A percentile compares a stretch with the other conserved stretches of the same genome.
These are phyloP conservation scores for Rhabdomys pumilio DNA, from an alignment of 2,797 vertebrate genomes.

Conservation along the genomic window DNA sequence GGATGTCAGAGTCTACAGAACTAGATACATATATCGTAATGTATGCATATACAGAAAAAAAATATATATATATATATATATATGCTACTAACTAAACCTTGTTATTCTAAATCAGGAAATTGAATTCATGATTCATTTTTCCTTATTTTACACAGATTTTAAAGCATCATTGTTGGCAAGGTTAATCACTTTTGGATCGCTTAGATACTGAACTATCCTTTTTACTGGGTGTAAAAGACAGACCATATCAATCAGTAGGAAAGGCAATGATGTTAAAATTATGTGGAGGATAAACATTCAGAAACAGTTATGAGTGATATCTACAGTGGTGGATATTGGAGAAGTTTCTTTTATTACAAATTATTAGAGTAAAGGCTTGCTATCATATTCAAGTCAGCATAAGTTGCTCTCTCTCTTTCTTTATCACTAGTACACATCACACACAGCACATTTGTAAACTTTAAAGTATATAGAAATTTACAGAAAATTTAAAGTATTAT, in stretches of 20 bases:
- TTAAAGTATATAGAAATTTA: conserved; percentile 21
- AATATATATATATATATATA: too few relatives aligned
- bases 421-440: not conserved
- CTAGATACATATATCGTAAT: not conserved
- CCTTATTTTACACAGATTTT: not conserved
- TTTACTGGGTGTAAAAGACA: not conserved
- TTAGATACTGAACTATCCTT: not conserved
- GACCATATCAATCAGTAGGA: not conserved
- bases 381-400: not conserved
- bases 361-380: conserved; percentile 6
- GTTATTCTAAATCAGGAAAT: not conserved
- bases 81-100: not conserved
- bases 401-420: not conserved
- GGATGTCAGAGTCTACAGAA: not conserved
- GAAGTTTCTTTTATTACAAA: not conserved
- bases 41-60: not conserved
- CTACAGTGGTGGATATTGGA: not conserved
- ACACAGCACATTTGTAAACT: not conserved
- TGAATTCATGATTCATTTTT: not conserved
- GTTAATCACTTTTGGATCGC: not conserved
- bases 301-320: not conserved
- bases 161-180: not conserved
- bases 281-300: not conserved
- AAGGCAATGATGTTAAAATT: not conserved
- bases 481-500: not conserved